These are phyloP conservation scores for Tragelaphus strepsiceros DNA, from an alignment of 2,113 vertebrate species.

Conservation along the genomic window DNA sequence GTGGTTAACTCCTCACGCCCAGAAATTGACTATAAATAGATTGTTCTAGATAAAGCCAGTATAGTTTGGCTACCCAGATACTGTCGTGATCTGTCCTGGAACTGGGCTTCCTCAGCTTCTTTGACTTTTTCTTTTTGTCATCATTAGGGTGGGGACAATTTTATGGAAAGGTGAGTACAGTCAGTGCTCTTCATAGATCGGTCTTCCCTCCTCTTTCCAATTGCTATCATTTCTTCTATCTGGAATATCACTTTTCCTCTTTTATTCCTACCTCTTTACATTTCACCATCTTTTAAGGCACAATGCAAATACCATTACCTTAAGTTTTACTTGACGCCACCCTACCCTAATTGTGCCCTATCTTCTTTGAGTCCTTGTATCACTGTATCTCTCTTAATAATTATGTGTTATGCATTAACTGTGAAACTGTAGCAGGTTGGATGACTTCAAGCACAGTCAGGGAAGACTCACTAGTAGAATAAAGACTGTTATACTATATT, in stretches of 20 bases:
- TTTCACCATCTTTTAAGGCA: not conserved
- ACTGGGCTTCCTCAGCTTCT: not conserved
- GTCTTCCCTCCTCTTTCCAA: not conserved
- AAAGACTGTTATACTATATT: not conserved
- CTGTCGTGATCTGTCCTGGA: not conserved
- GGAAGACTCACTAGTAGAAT: not conserved
- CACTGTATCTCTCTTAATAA: not conserved
- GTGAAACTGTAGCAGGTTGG: not conserved
- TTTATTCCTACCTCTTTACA: not conserved
- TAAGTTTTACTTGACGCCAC: conserved; percentile 11
- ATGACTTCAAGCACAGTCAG: not conserved
- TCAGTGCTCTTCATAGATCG: not conserved
- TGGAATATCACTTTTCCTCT: not conserved
- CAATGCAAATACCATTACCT: not conserved
- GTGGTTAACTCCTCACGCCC: not conserved
- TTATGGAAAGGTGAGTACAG: not conserved
- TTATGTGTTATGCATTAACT: not conserved
- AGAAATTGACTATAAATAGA: not conserved
- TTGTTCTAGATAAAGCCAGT: not conserved
- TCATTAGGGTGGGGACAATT: not conserved
- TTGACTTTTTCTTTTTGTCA: not conserved
- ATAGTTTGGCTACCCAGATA: not conserved
- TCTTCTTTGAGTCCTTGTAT: not conserved
- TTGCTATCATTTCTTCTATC: conserved; percentile 20
- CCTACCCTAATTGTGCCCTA: not conserved